Base-by-base conservation (phyloP, 2,888 invertebrate species). In the Gibbula magus region DNA sequence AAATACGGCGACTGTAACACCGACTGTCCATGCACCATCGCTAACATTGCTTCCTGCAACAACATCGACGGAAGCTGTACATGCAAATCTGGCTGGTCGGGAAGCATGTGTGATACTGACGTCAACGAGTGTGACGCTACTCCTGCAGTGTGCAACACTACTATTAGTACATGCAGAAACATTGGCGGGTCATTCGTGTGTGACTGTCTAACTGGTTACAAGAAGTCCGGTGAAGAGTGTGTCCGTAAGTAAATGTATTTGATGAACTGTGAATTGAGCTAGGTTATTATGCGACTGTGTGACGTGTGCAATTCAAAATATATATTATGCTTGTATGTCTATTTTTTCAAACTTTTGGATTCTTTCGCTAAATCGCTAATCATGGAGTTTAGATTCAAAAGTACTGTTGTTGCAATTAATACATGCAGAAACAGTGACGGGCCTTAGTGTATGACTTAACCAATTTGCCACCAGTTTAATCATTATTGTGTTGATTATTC, bases 171-270 rank as follows among this genome's bases (percentile, higher is more conserved):
- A 7, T 82, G 82, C 29, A 56, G 45, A 0, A 81, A 81, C 74
- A 76, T 25, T 20, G 39, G 29, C 32, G 81, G 81, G 2, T 51
- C 75, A n/a, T 80, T 66, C 51, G 18, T 53, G 35, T 80, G 80
- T 52, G 78, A 83, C 1, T 86, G 86, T 35, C 82, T 82, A 0
- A 20, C 22, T 20, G 86, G 86, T 0, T 85, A 83, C 52, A 75
- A 66, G 32, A 84, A 81, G n/a, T 35, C 25, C 29, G 77, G 75
- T 1, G 73, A 75, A 2, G 82, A 82, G 35, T 86, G 86, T 79
- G 70, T 75, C 77, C 85, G 86, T 86, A 82, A 45, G 35, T 35
- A n/a, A n/a, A n/a, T n/a, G n/a, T n/a, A n/a, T n/a, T n/a, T n/a
- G n/a, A n/a, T 35, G 35, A 35, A 35, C 8, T 5, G 35, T 3